phyloP scores from a whole-genome alignment of 2,113 vertebrate genomes.

The Rissa tridactyla region DNA sequence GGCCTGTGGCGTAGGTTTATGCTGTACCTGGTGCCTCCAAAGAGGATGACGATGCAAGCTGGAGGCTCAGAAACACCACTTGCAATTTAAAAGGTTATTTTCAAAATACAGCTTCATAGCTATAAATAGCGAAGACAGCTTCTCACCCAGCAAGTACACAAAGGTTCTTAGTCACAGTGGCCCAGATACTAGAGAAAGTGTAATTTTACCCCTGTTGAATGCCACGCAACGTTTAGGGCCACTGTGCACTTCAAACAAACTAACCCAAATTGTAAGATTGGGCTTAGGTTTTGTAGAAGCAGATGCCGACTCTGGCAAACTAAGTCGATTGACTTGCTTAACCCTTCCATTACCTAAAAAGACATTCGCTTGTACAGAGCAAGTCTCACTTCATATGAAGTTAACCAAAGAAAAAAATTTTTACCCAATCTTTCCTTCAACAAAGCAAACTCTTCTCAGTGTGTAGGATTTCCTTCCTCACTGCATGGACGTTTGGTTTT shows the following conservation, averaged over 20 bases:
- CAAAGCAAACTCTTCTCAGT: background rate
- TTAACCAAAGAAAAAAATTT: background rate
- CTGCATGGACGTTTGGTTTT: background rate
- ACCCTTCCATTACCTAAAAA: background rate
- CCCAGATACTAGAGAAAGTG: background rate
- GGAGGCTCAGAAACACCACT: background rate
- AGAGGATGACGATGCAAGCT: background rate
- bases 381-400: background rate
- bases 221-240: background rate
- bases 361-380: background rate
- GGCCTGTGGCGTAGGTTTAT: background rate
- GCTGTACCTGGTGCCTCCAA: background rate
- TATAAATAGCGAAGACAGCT: background rate
- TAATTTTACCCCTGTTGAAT: background rate
- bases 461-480: background rate
- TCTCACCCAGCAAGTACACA: background rate
- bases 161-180: background rate
- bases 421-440: background rate
- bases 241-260: background rate
- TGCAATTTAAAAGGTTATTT: slow-evolving; percentile 6
- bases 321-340: slow-evolving; percentile 1
- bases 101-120: background rate
- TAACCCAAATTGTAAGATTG: background rate
- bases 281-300: background rate
- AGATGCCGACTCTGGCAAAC: background rate